These are phyloP conservation scores for Capromys pilorides DNA, from an alignment of 2,797 vertebrate species.

Conservation along the genomic window DNA sequence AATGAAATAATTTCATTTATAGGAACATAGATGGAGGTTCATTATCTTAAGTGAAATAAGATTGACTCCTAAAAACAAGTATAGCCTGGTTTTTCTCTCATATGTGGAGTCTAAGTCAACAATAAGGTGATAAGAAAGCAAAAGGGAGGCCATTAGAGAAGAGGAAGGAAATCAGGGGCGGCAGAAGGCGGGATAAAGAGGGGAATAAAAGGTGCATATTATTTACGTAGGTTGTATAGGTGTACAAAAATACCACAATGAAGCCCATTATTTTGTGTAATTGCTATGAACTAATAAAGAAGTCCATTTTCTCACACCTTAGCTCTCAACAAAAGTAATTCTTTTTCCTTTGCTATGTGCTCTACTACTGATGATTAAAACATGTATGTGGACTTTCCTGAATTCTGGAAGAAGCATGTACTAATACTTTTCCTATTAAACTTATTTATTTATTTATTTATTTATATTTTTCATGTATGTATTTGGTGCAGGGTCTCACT, in stretches of 20 bases:
- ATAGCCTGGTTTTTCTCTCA: neutral
- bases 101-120: neutral
- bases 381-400: neutral
- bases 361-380: constrained; percentile 21
- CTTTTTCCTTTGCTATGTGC: neutral
- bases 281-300: neutral
- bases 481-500: too few species aligned
- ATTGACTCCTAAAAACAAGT: neutral
- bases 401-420: neutral
- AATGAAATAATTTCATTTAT: neutral
- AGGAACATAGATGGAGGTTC: neutral
- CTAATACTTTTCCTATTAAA: constrained; percentile 32
- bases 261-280: neutral
- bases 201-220: neutral
- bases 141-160: neutral
- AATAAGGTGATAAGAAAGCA: neutral
- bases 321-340: constrained; percentile 12
- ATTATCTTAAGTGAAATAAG: neutral
- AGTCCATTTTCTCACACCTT: neutral
- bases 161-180: neutral
- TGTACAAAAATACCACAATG: neutral
- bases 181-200: neutral
- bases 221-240: neutral
- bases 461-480: too few species aligned
- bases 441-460: neutral